Evolutionary conservation across 2,888 invertebrate species (phyloP), one percentile per base, ranked within the genome.

Genomic region (Ctena decussata): DNA sequence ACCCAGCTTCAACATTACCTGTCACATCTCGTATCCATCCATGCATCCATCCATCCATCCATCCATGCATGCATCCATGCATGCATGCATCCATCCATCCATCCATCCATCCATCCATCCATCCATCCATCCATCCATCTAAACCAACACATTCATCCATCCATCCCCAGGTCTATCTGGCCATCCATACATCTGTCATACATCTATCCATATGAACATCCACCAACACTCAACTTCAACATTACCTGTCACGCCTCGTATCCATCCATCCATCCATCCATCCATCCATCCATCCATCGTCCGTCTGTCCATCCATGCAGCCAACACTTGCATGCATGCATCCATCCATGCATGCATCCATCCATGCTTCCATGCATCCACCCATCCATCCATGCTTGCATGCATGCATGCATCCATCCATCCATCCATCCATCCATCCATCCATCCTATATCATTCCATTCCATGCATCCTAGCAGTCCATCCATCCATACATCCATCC

Each of bases 371-470:
- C 60, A 60, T 60, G 27, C 27, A 30, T 60, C 60, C 60, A 60
- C 21, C 60, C 60, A 60, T 60, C 30, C 30, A 60, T 60, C 60
- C 60, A 60, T 60, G 6, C 60, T 27, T 60, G 27, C 30, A 60
- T 60, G 6, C 30, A 60, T 60, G 15, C 27, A 60, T 60, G 27
- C 60, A 60, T 60, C 60, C 60, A 49, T 60, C 30, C 60, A 30
- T 60, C 60, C 60, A 60, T 60, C 60, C 30, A 60, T 60, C 60
- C 30, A 60, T 60, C 60, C 30, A 60, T 60, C 60, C 30, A 60
- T 60, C 60, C 30, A 60, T 30, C 60, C 30, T n/a, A n/a, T n/a
- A n/a, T n/a, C n/a, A n/a, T n/a, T n/a, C 18, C 32, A 27, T 15
- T 49, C 49, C 5, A 49, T 49, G 6, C 41, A 41, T 41, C 8